These are phyloP conservation scores for Archips crataeganus DNA, from an alignment of 2,888 invertebrate genomes.

Conservation along the genomic window DNA sequence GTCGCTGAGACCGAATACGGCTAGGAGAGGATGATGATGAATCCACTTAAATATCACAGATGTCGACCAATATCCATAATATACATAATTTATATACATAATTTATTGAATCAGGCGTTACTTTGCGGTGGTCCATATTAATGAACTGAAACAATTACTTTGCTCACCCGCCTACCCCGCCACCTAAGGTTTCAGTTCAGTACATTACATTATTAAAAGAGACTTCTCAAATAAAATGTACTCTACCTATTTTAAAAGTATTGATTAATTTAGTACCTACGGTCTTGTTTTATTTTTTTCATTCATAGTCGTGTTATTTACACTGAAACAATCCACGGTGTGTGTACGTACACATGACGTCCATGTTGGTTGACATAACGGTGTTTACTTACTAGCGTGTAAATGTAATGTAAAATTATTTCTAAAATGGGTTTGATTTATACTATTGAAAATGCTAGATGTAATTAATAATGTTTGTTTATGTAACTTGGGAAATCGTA, in stretches of 20 bases:
- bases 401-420: background rate
- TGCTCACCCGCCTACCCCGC: too few relatives aligned
- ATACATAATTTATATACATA: too few relatives aligned
- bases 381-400: conserved; percentile 26
- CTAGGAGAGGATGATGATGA: too few relatives aligned
- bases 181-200: too few relatives aligned
- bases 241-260: background rate
- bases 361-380: conserved; percentile 32
- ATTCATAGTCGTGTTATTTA: conserved; percentile 13
- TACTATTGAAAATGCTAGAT: background rate
- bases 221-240: background rate
- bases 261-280: conserved; percentile 10
- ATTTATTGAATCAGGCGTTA: too few relatives aligned
- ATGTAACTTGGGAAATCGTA: conserved; percentile 46
- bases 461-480: conserved; percentile 39
- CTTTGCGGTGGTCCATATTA: too few relatives aligned
- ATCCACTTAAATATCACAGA: too few relatives aligned
- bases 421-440: background rate
- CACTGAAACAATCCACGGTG: conserved; percentile 28
- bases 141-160: too few relatives aligned
- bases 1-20: too few relatives aligned
- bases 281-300: background rate
- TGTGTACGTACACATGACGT: conserved; percentile 6
- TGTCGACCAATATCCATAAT: too few relatives aligned
- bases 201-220: background rate